Base-by-base conservation (phyloP, 2,888 invertebrate species). In the Lordiphosa fenestrarum region DNA sequence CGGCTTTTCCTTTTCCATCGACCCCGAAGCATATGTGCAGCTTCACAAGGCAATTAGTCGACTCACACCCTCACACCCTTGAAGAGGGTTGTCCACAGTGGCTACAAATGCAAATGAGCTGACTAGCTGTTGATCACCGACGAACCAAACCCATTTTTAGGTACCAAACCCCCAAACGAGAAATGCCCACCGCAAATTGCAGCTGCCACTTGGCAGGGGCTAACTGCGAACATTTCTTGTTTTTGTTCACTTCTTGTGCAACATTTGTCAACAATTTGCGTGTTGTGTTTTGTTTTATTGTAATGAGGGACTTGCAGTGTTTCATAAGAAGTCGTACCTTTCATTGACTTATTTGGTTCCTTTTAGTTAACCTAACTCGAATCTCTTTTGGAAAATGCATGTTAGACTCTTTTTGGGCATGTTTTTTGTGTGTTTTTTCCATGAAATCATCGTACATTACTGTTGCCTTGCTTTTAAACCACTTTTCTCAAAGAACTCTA, bases 21-120 rank as follows among this genome's bases (percentile, higher is more conserved):
- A 21, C 47, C 39, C 30, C 13, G 69, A 15, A 15, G 67, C 76
- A 76, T 76, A 83, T 76, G 76, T 46, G 49, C 80, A 75, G 69
- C 80, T 78, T 78, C 83, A 76, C 75, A 76, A 23, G 35, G 55
- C 80, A 76, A 76, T 76, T 76, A 78, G 53, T 55, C 49, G 35
- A 55, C 53, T 65, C 67, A 64, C 77, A 76, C 69, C 71, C 78
- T 60, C 58, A 33, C 30, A 19, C 23, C n/a, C n/a, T 15, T n/a
- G 10, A 38, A 15, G 6, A 30, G 35, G 25, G 36, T 23, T 35
- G 42, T 39, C 36, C 36, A 25, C 37, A 38, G 19, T 30, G 44
- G 44, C 46, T 37, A 44, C 35, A 52, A 59, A 59, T 65, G 52
- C 59, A 66, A 50, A 59, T 59, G 53, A 48, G 38, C 25, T 35